A percentile compares a stretch with the other conserved stretches of the same genome.
These are phyloP conservation scores for Caenorhabditis sp. DNA, from an alignment of 2,888 invertebrate genomes.

Conservation along the genomic window DNA sequence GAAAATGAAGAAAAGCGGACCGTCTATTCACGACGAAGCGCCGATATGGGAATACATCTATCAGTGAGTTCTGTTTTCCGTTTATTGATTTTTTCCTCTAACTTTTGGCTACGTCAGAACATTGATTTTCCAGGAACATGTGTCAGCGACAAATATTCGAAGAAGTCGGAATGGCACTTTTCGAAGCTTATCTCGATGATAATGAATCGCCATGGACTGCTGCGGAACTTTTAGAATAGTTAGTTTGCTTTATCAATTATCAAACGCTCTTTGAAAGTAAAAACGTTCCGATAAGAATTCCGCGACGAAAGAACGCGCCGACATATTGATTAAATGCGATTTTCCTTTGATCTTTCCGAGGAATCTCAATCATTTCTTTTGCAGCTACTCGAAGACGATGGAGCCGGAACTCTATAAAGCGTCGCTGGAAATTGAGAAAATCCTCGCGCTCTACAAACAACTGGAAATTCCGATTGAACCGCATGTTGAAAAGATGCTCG, in stretches of 20 bases:
- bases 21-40: slow-evolving; percentile 23
- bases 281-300: too few relatives aligned
- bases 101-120: not conserved
- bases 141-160: not conserved
- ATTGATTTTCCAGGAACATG: slow-evolving; percentile 19
- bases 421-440: not conserved
- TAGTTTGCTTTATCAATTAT: slow-evolving; percentile 4
- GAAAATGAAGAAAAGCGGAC: slow-evolving; percentile 19
- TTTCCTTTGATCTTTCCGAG: not conserved
- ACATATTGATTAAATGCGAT: too few relatives aligned
- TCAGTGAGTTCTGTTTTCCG: slow-evolving; percentile 21
- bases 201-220: not conserved
- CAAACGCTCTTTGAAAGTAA: too few relatives aligned
- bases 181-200: slow-evolving; percentile 5
- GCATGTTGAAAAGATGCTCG: slow-evolving; percentile 38
- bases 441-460: slow-evolving; percentile 5
- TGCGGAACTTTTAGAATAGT: not conserved
- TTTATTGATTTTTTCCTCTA: not conserved
- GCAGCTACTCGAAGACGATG: slow-evolving; percentile 29
- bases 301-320: too few relatives aligned
- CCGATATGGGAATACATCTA: slow-evolving; percentile 39
- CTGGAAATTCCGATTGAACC: slow-evolving; percentile 13
- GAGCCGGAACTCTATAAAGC: slow-evolving; percentile 22
- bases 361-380: not conserved
- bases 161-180: not conserved